Base-by-base conservation (phyloP, 2,797 vertebrate species). In the Acrossocheilus wenchowensis region DNA sequence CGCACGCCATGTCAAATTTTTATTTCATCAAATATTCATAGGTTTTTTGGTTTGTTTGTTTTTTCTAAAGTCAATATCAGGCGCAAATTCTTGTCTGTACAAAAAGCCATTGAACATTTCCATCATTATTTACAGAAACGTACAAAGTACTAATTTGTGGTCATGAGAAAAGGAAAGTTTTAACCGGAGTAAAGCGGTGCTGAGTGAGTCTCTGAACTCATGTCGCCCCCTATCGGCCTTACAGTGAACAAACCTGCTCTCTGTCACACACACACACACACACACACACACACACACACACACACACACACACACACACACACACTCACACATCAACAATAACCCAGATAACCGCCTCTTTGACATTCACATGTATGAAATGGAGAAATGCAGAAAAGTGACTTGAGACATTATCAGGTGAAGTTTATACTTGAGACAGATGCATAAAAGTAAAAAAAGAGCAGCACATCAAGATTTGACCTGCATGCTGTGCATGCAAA, bases 181-280 rank as follows among this genome's bases (percentile, higher is more conserved):
- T 26, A 45, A 0, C 0, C 23, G 6, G 17, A 15, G 23, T 48
- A 1, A 19, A 15, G 11, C 50, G 6, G 30, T 48, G 45, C 23
- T 45, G 57, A n/a, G n/a, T 4, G 30, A 11, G 74, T 48, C 54
- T 48, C 57, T 81, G 60, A 78, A 57, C 60, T 60, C 15, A 66
- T 77, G 94, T 95, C 95, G 87, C 95, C 95, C 93, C 94, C 95
- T 95, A 81, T 95, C 93, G 94, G 93, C 85, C 26, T 14, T 0
- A 12, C 26, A 1, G 0, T 1, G 11, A 72, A 23, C 1, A 19
- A 1, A 11, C n/a, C 10, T 26, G 26, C 26, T 0, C 6, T 1
- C 21, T n/a, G 64, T 23, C 52, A 9, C 21, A 71, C 26, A 26
- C 26, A 26, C n/a, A n/a, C 26, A 26, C 43, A 12, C 43, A 12